phyloP scores from a whole-genome alignment of 2,797 vertebrate species.

The Erpetoichthys calabaricus region DNA sequence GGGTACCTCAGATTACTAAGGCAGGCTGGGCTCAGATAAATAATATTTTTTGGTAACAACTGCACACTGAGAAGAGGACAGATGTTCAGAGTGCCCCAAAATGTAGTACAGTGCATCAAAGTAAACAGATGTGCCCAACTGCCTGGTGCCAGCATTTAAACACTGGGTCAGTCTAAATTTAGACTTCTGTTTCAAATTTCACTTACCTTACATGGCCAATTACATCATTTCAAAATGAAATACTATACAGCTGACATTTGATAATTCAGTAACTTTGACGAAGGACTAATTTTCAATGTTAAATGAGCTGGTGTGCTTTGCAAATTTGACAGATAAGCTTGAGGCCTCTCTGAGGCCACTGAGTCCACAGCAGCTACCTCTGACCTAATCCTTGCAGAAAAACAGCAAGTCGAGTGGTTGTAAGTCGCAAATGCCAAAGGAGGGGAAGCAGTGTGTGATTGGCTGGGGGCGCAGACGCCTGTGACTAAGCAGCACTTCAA shows the following conservation, averaged over 20 bases:
- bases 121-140: constrained; percentile 20
- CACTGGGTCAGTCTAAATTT: constrained; percentile 16
- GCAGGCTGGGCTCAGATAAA: constrained; percentile 19
- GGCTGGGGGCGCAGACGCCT: too few relatives aligned
- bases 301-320: constrained; percentile 1
- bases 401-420: too few relatives aligned
- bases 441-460: too few relatives aligned
- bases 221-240: constrained; percentile 17
- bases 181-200: constrained; percentile 12
- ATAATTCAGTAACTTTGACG: constrained; percentile 8
- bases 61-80: constrained; percentile 20
- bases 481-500: too few relatives aligned
- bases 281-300: neutral
- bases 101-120: constrained; percentile 23
- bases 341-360: neutral
- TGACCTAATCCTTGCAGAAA: too few relatives aligned
- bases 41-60: constrained; percentile 10
- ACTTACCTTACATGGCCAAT: neutral
- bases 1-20: constrained; percentile 28
- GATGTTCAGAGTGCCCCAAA: constrained; percentile 16
- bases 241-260: constrained; percentile 4
- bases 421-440: too few relatives aligned
- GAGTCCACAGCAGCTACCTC: too few relatives aligned
- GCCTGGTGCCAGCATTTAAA: constrained; percentile 12
- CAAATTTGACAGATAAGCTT: neutral